Base-by-base conservation (phyloP, 1,140 invertebrate genomes). In the Dinoponera quadriceps region DNA sequence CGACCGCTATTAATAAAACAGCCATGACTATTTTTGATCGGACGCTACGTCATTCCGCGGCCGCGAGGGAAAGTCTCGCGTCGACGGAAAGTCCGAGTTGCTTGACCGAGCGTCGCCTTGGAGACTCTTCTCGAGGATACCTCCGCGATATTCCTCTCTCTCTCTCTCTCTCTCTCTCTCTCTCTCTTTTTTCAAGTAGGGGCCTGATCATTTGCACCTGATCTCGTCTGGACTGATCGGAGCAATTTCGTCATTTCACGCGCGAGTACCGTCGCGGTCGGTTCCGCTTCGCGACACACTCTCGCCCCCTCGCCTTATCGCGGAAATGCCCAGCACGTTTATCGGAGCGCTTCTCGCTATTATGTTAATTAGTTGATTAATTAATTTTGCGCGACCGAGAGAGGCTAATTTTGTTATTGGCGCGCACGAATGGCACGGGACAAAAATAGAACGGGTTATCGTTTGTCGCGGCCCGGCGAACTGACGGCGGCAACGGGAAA, bases 21-120 rank as follows among this genome's bases (percentile, higher is more conserved):
- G 60, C 49, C 66, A 27, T 1, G 62, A 44, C 54, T 90, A 89
- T 90, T 89, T 90, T 86, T 83, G 85, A 74, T 78, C 16, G 38
- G 7, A 14, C 14, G 33, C 75, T 49, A 77, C 82, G 65, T 75
- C 69, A 75, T n/a, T 16, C 7, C 44, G 0, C 51, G 38, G 44
- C 48, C 59, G 11, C 38, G 72, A 44, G 18, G 48, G 25, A 66
- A 44, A 44, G 38, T 9, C 38, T 11, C n/a, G 20, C 20, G 57
- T 16, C 14, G 59, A 55, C 25, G 68, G 14, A 38, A 57, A 38
- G 25, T 51, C 18, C 27, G 1, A 89, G 83, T 88, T 86, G 48
- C 75, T 85, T 89, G 77, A 89, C 81, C 83, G 83, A 62, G 48
- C n/a, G 14, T 18, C 7, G 14, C 27, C 14, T 38, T 11, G 1